phyloP scores from a whole-genome alignment of 2,888 invertebrate genomes.

The Buathra laborator region DNA sequence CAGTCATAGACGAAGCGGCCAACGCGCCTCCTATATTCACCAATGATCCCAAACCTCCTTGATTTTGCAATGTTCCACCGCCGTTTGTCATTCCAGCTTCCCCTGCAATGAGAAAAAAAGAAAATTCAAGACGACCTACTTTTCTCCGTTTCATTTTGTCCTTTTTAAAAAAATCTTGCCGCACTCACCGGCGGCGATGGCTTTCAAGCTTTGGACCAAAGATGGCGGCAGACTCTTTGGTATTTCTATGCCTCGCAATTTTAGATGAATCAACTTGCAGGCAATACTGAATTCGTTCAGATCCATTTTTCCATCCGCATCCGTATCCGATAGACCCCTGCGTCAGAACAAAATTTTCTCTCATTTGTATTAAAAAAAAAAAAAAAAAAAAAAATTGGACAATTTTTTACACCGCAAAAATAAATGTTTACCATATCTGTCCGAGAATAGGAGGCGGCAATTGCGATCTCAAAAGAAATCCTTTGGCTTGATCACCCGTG shows the following conservation, averaged over 20 bases:
- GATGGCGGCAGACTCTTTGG: conserved; percentile 94
- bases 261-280: conserved; percentile 97
- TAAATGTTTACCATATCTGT: conserved; percentile 94
- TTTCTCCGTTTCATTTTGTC: neutral
- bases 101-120: conserved; percentile 37
- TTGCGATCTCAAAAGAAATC: conserved; percentile 96
- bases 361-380: neutral
- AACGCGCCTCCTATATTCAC: conserved; percentile 67
- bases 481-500: conserved; percentile 97
- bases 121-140: neutral
- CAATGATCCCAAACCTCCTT: conserved; percentile 56
- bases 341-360: conserved; percentile 67
- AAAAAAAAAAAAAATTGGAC: conserved; percentile 14
- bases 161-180: neutral
- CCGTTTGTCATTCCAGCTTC: conserved; percentile 67
- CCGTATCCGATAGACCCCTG: conserved; percentile 96
- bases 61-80: conserved; percentile 55
- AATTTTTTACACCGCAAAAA: neutral
- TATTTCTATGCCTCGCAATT: conserved; percentile 96
- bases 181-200: conserved; percentile 85
- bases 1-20: conserved; percentile 50
- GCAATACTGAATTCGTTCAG: conserved; percentile 99
- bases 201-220: conserved; percentile 89
- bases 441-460: conserved; percentile 95
- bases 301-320: conserved; percentile 98